Percentiles rank a stretch among this genome's conserved stretches.
Conservation (phyloP, 2,797 vertebrate species). For the Thalassophryne amazonica region DNA sequence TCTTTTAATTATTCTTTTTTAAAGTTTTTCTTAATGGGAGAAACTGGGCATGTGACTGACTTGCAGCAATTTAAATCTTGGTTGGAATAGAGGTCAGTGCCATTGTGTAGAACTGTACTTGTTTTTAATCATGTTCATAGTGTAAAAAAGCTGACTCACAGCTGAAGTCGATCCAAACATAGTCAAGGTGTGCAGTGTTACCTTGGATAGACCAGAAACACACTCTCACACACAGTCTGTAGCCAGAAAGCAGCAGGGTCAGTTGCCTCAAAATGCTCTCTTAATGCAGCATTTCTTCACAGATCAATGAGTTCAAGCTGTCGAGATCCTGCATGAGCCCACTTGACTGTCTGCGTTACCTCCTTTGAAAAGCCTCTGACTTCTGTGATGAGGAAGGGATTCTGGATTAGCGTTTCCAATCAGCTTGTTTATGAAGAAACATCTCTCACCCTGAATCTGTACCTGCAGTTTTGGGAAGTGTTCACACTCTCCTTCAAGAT, state of each 20-base stretch:
- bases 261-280: neutral
- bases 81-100: no score
- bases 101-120: neutral
- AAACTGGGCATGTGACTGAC: no score
- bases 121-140: neutral
- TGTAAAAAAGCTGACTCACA: no score
- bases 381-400: slow-evolving; percentile 9
- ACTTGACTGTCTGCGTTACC: neutral
- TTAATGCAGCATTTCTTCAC: slow-evolving; percentile 7
- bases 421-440: slow-evolving; percentile 3
- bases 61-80: no score
- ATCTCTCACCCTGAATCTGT: neutral
- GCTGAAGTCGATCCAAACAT: no score
- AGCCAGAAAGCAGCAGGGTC: neutral
- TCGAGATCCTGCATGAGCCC: neutral
- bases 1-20: no score
- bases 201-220: no score
- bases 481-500: neutral
- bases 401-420: slow-evolving; percentile 18
- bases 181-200: no score
- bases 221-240: neutral
- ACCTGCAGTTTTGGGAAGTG: slow-evolving; percentile 1
- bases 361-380: slow-evolving; percentile 4
- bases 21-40: no score
- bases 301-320: slow-evolving; percentile 5